Evolutionary conservation across 1,140 invertebrate species (phyloP), one percentile per base, ranked within the genome.

Genomic region (Ganaspis sp.): DNA sequence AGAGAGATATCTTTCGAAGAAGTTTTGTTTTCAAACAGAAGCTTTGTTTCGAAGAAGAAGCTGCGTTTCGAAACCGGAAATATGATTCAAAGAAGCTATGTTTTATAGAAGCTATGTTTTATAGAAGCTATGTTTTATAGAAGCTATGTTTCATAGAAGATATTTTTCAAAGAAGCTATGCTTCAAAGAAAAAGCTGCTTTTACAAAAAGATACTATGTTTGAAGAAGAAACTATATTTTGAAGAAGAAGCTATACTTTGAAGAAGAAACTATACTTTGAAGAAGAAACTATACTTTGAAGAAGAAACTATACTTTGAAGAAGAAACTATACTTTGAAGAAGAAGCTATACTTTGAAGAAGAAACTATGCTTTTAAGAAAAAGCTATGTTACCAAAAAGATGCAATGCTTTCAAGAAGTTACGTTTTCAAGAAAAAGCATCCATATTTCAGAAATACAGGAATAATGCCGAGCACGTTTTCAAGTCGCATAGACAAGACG

Each of bases 391-490:
- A n/a, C n/a, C n/a, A n/a, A n/a, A n/a, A n/a, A n/a, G n/a, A n/a
- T n/a, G n/a, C n/a, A n/a, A n/a, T n/a, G 29, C 58, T 64, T 26
- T 12, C 15, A 26, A 64, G 58, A n/a, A 29, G 12, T n/a, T n/a
- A n/a, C n/a, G n/a, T n/a, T n/a, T n/a, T n/a, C n/a, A n/a, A n/a
- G n/a, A 9, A 49, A 15, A 64, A 64, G 12, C 12, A 64, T 29
- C 26, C 23, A 15, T 29, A 8, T 23, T 29, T 64, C 26, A 15
- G 23, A 26, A 64, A n/a, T n/a, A 64, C 26, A 11, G 58, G 29
- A 64, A 64, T 64, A 64, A 64, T 64, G 58, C 58, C n/a, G 58
- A 64, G 58, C 58, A 64, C 58, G 58, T 64, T 26, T 64, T 29
- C 12, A 64, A 64, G 23, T 64, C 58, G 58, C 58, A 64, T 64